Base-by-base conservation (phyloP, 2,113 vertebrate species). In the Copsychus sechellarum region DNA sequence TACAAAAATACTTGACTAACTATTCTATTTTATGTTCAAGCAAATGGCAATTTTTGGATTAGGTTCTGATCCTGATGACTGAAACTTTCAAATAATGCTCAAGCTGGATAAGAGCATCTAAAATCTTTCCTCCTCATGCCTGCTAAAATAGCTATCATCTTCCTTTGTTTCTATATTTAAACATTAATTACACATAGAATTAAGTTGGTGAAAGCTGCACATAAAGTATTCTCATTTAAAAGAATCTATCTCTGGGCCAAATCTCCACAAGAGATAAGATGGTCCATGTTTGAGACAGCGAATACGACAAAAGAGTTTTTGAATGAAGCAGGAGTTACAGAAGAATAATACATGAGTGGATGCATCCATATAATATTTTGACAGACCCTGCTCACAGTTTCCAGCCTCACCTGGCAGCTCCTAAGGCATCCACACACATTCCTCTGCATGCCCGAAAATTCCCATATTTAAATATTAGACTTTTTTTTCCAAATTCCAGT, bases 151-250 rank as follows among this genome's bases (percentile, higher is more conserved):
- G 66, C 33, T 58, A 86, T 73, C 47, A 26, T 93, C 65, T 94
- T 90, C 67, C 33, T 94, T 95, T 95, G 82, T 93, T 97, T 96
- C 94, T 95, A 94, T 94, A 90, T 95, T 95, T 96, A 96, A 96
- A 92, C 56, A 70, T 66, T 92, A 93, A 93, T 97, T 93, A 88
- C n/a, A 61, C 29, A 83, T 62, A 70, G 72, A 94, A 96, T 83
- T 96, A 80, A 90, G 38, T 66, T 74, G 88, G 54, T 47, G 60
- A 83, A 94, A 95, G 79, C 38, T 94, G 60, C 86, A 92, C 54
- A 88, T 42, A 82, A 92, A 95, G 76, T 42, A 50, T 43, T 93
- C 74, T 65, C 40, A 77, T 88, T 82, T 73, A 69, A 93, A 78
- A 66, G 58, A 65, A 80, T 42, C 19, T 92, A 24, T 82, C 47